These are phyloP conservation scores for Myrmecobius fasciatus DNA, from an alignment of 2,113 vertebrate species.

Conservation along the genomic window DNA sequence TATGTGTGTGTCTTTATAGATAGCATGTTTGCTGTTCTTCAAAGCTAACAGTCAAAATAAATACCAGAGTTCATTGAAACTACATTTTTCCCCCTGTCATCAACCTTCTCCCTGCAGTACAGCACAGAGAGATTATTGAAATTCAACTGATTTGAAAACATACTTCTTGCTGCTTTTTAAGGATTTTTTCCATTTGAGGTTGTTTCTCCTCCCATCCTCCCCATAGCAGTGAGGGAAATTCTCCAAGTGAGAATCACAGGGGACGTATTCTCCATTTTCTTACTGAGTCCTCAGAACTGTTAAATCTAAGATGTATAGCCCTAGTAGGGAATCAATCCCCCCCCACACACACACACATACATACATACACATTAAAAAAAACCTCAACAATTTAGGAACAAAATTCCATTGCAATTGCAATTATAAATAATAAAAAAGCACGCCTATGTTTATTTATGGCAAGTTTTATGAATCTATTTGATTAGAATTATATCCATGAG, in stretches of 20 bases:
- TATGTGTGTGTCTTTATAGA: neutral
- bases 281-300: neutral
- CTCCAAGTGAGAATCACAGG: slow-evolving; percentile 50
- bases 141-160: slow-evolving; percentile 35
- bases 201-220: neutral
- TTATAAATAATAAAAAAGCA: slow-evolving; percentile 56
- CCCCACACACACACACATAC: slow-evolving; percentile 30
- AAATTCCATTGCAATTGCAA: neutral
- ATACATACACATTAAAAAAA: slow-evolving; percentile 64
- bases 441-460: slow-evolving; percentile 24
- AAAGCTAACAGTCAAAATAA: slow-evolving; percentile 41
- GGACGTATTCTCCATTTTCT: slow-evolving; percentile 52
- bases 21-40: slow-evolving; percentile 22
- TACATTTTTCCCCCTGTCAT: neutral
- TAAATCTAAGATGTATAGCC: slow-evolving; percentile 9
- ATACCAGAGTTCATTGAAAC: slow-evolving; percentile 32
- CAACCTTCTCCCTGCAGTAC: neutral
- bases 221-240: neutral
- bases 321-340: slow-evolving; percentile 53
- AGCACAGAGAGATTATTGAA: slow-evolving; percentile 32
- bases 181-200: slow-evolving; percentile 67
- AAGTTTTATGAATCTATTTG: slow-evolving; percentile 43
- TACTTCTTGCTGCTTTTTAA: slow-evolving; percentile 64
- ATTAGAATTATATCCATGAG: slow-evolving; percentile 32
- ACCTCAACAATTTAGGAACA: slow-evolving; percentile 60